Percentiles rank a stretch among this genome's conserved stretches.
phyloP scores from a whole-genome alignment of 2,888 invertebrate species.

The Bimastos eiseni region DNA sequence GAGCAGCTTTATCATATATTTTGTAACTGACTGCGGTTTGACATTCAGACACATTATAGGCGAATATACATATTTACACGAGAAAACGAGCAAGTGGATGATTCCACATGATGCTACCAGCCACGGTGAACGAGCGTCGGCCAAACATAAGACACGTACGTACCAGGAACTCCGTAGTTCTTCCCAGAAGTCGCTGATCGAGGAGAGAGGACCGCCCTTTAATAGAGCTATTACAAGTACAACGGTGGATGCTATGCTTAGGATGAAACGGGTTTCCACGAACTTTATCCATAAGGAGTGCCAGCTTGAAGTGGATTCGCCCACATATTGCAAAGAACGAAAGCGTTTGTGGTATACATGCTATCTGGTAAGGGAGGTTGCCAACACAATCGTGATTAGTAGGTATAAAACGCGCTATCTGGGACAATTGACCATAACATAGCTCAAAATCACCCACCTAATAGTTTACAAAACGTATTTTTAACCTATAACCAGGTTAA shows the following conservation, averaged over 20 bases:
- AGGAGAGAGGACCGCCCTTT: not conserved
- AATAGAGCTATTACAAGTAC: not conserved
- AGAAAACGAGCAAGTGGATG: not conserved
- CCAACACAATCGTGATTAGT: too few relatives aligned
- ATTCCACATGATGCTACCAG: not conserved
- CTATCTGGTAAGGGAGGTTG: not conserved
- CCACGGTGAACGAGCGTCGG: not conserved
- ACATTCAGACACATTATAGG: too few relatives aligned
- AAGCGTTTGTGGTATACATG: not conserved
- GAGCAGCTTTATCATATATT: too few relatives aligned
- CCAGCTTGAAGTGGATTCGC: not conserved
- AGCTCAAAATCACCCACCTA: too few relatives aligned
- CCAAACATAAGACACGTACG: not conserved
- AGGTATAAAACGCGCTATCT: too few relatives aligned
- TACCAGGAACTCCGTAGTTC: not conserved
- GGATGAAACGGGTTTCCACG: not conserved
- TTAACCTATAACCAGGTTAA: too few relatives aligned
- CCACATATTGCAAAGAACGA: not conserved
- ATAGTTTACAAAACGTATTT: too few relatives aligned
- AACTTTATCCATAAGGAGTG: not conserved
- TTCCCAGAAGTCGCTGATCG: not conserved
- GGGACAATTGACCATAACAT: too few relatives aligned
- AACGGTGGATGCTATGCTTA: not conserved
- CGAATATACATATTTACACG: too few relatives aligned
- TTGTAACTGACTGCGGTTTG: too few relatives aligned